Percentiles rank a stretch among this genome's conserved stretches.
These are phyloP conservation scores for Pollenia griseotomentosa DNA, from an alignment of 2,888 invertebrate genomes.

Conservation along the genomic window DNA sequence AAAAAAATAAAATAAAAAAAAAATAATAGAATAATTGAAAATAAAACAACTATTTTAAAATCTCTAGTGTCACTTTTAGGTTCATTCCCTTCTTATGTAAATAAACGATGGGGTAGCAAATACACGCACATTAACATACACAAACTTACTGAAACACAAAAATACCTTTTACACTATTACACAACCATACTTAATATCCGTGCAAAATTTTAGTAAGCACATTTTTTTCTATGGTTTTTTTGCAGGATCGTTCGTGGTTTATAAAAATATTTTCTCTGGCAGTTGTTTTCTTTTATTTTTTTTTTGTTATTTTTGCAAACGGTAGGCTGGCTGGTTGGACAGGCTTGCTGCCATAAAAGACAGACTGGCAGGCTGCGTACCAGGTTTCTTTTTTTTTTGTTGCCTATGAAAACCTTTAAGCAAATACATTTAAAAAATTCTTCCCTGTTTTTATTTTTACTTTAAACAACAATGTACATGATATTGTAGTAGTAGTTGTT, in stretches of 20 bases:
- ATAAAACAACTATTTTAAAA: slow-evolving; percentile 44
- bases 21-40: slow-evolving; percentile 38
- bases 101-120: slow-evolving; percentile 6
- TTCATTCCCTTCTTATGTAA: slow-evolving; percentile 59
- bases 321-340: slow-evolving; percentile 40
- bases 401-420: slow-evolving; percentile 23
- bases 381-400: not conserved
- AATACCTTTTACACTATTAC: not conserved
- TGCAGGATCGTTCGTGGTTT: slow-evolving; percentile 40
- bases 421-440: slow-evolving; percentile 34
- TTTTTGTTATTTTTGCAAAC: slow-evolving; percentile 25
- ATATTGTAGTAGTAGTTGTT: not conserved
- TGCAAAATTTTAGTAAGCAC: slow-evolving; percentile 51
- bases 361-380: slow-evolving; percentile 56
- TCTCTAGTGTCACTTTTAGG: slow-evolving; percentile 65
- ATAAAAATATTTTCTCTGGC: slow-evolving; percentile 48
- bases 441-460: slow-evolving; percentile 27
- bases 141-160: not conserved
- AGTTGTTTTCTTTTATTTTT: slow-evolving; percentile 5
- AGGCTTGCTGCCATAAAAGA: slow-evolving; percentile 35
- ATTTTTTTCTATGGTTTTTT: slow-evolving; percentile 12
- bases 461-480: not conserved
- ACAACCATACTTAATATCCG: slow-evolving; percentile 37
- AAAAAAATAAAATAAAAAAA: not conserved
- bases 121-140: not conserved